A percentile compares a stretch with the other conserved stretches of the same genome.
phyloP scores from a whole-genome alignment of 2,113 vertebrate genomes.

The Phylloscopus trochilus region DNA sequence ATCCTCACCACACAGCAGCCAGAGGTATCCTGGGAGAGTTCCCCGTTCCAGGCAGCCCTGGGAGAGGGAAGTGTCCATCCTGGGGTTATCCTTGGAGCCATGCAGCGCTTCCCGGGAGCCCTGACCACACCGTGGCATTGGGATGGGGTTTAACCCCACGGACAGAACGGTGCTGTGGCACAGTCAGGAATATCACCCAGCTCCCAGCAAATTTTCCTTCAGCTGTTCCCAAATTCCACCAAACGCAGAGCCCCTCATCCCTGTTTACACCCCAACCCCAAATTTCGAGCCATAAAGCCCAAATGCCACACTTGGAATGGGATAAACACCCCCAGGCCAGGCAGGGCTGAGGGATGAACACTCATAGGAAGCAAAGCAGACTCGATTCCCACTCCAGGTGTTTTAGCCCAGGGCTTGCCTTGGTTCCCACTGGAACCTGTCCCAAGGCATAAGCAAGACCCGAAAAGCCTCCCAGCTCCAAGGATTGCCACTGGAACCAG shows the following conservation, averaged over 20 bases:
- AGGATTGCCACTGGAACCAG: too few relatives aligned
- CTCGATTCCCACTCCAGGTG: rapidly evolving
- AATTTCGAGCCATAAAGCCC: neutral
- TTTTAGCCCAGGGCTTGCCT: neutral
- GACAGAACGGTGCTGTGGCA: rapidly evolving
- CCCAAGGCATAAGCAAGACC: neutral
- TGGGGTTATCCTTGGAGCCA: neutral
- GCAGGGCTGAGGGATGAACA: rapidly evolving
- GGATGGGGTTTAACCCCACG: neutral
- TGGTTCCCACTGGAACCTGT: neutral
- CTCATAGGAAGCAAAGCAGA: rapidly evolving
- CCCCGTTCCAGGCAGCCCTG: rapidly evolving
- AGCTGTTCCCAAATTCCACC: rapidly evolving
- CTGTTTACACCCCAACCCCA: rapidly evolving
- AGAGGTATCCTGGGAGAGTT: neutral
- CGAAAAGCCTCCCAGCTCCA: neutral
- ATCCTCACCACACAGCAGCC: neutral
- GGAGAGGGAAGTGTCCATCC: rapidly evolving
- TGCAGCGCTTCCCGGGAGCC: rapidly evolving
- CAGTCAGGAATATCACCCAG: rapidly evolving
- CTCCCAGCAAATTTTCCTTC: rapidly evolving
- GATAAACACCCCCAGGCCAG: neutral
- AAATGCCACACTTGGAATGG: rapidly evolving
- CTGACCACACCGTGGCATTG: rapidly evolving
- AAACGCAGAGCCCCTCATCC: rapidly evolving